Base-by-base conservation (phyloP, 2,888 invertebrate species). In the Ganaspis brasiliensis region DNA sequence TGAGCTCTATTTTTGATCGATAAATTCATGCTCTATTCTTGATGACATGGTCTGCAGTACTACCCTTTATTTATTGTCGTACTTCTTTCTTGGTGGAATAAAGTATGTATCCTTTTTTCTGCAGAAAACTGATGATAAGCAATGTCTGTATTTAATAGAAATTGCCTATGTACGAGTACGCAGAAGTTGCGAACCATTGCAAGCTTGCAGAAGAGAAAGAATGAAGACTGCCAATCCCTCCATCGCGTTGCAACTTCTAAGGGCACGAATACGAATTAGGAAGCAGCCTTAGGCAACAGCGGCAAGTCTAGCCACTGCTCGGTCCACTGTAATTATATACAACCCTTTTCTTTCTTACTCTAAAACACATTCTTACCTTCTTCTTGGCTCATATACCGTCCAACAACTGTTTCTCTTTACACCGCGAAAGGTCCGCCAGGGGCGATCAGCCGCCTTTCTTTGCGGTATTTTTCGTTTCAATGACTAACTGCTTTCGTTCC, bases 301-400 rank as follows among this genome's bases (percentile, higher is more conserved):
- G 84, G 85, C 82, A 84, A 87, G 88, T 89, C 89, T 89, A 89
- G 89, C 89, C 89, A 89, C 89, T 83, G 89, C 87, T 86, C 87
- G 87, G 85, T 82, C 87, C 88, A 87, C 88, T 88, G 87, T 88
- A 88, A 88, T 88, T 88, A 88, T 67, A 67, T 79, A 86, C 85
- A 83, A 82, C 83, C 84, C 79, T 82, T 76, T 79, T 26, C 72
- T 63, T 72, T 56, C 63, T 67, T 52, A 63, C 55, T 40, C 71
- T 56, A 72, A 40, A 61, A 75, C 76, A 75, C 79, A 82, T 82
- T 80, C 79, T 82, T 79, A 75, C 79, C 79, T 81, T 70, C 59
- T 73, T 74, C 37, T 26, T 78, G 75, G 82, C 81, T 59, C 59
- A 59, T 59, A 59, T 35, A 16, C 59, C 59, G 37, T 35, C 61